Evolutionary conservation across 92 coral and sea anemone species (phyloP).

Genomic region (Phenganax subtilis): DNA sequence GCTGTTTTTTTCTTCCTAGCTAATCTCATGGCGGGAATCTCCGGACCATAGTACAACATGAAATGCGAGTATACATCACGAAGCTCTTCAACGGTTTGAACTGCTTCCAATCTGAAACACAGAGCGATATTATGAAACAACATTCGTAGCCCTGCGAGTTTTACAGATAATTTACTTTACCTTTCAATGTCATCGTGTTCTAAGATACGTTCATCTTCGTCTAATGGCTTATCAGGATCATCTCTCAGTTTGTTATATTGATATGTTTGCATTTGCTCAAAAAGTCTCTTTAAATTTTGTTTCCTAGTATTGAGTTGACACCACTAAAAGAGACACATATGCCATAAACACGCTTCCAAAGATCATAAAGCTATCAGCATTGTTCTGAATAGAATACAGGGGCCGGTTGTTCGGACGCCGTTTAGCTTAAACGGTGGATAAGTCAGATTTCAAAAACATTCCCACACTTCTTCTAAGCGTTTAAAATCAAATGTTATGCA

Average conservation of each 20-base stretch:
- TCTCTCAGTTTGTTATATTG: conserved; percentile 75
- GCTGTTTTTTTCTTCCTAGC: conserved; percentile 63
- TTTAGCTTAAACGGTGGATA: too few relatives aligned
- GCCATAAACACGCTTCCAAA: neutral
- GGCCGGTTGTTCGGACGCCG: too few relatives aligned
- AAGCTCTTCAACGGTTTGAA: conserved; percentile 86
- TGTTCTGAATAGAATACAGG: neutral
- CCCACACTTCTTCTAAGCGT: too few relatives aligned
- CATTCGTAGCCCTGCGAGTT: neutral
- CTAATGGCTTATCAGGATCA: conserved; percentile 66
- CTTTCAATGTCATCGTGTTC: conserved; percentile 94
- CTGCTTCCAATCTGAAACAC: conserved; percentile 69
- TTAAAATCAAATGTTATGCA: too few relatives aligned
- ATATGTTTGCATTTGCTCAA: conserved; percentile 91
- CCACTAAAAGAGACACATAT: conserved; percentile 65
- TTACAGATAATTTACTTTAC: conserved; percentile 36
- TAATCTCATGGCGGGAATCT: conserved; percentile 88
- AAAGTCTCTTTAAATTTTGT: conserved; percentile 81
- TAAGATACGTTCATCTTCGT: conserved; percentile 79
- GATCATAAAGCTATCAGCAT: neutral
- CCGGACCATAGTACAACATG: conserved; percentile 89
- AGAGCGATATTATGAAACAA: neutral
- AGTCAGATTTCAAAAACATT: too few relatives aligned
- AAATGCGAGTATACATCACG: conserved; percentile 94
- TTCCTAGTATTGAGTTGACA: conserved; percentile 81